Conservation (phyloP, 1,140 invertebrate species). For the Rhizoglyphus robini region DNA sequence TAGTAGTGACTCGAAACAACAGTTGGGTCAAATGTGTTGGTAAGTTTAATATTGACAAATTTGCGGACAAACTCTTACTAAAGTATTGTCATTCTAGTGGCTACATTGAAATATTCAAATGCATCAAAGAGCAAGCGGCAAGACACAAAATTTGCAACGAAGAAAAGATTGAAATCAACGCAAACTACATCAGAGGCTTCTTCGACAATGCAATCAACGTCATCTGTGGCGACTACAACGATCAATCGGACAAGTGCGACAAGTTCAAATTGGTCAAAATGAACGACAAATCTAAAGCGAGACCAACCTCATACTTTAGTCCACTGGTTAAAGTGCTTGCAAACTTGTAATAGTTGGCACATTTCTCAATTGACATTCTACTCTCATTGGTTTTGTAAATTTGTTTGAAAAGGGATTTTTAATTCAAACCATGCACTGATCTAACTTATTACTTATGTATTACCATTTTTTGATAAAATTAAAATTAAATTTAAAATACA, state of each 20-base stretch:
- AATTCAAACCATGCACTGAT: not conserved
- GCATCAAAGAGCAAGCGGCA: not conserved
- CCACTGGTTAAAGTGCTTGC: not conserved
- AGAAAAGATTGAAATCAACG: not conserved
- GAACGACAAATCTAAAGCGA: not conserved
- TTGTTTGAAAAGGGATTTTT: too few species aligned
- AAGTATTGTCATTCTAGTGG: not conserved
- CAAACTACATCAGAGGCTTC: not conserved
- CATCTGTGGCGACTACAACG: conserved; percentile 3
- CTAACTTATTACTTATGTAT: not conserved
- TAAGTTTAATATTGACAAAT: too few species aligned
- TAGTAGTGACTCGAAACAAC: not conserved
- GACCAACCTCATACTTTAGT: not conserved
- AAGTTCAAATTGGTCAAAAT: not conserved
- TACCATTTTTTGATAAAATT: too few species aligned
- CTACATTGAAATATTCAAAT: not conserved
- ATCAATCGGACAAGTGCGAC: not conserved
- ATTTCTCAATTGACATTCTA: too few species aligned
- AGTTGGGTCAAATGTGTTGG: not conserved
- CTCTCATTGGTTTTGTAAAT: too few species aligned
- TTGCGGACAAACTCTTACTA: not conserved
- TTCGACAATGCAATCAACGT: not conserved
- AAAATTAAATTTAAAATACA: too few species aligned
- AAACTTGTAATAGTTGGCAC: too few species aligned
- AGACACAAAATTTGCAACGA: not conserved